Percentiles rank a stretch among this genome's conserved stretches.
These are phyloP conservation scores for Platyrinchus mystaceus DNA, from an alignment of 2,797 vertebrate genomes.

Conservation along the genomic window DNA sequence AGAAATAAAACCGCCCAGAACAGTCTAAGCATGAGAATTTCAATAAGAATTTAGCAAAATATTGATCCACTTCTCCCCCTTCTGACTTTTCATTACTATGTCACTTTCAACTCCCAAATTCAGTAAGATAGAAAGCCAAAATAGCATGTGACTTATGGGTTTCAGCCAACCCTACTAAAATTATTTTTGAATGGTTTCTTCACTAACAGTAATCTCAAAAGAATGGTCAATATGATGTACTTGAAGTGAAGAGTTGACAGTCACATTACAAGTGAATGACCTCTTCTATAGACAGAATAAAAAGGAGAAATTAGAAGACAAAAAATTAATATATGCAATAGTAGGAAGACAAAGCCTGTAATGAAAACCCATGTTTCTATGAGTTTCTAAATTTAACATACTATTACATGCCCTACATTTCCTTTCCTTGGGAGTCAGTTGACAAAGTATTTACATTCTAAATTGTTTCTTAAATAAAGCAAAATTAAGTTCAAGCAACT, in stretches of 20 bases:
- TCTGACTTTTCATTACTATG: conserved; percentile 59
- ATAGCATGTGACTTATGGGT: not conserved
- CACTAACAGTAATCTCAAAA: not conserved
- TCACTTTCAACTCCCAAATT: conserved; percentile 35
- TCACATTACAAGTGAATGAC: not conserved
- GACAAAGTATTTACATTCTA: not conserved
- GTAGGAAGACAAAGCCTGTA: not conserved
- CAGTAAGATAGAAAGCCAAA: conserved; percentile 27
- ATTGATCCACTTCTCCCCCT: conserved; percentile 44
- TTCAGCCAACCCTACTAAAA: not conserved
- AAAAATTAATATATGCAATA: not conserved
- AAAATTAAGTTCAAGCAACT: not conserved
- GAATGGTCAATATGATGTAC: not conserved
- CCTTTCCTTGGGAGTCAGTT: not conserved
- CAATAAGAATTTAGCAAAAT: conserved; percentile 45
- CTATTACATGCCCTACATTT: not conserved
- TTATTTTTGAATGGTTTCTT: conserved; percentile 24
- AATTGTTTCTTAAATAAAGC: not conserved
- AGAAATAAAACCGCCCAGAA: conserved; percentile 55
- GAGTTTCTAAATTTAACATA: not conserved
- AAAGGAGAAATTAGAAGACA: not conserved
- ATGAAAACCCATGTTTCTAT: not conserved
- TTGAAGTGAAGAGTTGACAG: not conserved
- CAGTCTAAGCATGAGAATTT: conserved; percentile 40
- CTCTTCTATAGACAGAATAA: not conserved